Evolutionary conservation across 2,113 vertebrate genomes (phyloP), one percentile per base, ranked within the genome.

Genomic region (Rhinolophus sinicus): DNA sequence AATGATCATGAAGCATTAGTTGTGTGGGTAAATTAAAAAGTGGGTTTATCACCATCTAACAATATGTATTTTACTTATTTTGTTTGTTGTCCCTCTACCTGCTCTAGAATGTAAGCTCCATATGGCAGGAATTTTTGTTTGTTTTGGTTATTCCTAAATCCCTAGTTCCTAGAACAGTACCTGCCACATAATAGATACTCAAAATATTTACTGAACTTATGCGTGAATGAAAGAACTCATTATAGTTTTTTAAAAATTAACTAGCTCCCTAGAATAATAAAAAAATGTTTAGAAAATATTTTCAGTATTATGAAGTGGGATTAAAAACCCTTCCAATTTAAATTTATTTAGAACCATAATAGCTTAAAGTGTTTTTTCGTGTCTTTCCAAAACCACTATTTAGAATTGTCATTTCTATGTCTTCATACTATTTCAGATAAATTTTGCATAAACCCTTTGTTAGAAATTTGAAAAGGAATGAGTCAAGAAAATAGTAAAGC

Each of bases 401-500:
- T 81, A 78, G 40, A 62, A 80, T 88, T 72, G 60, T 80, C 62
- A 33, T 93, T 76, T 40, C 84, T n/a, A 5, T 65, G 33, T 54
- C 44, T 67, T 67, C 13, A 73, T 94, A 40, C 65, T 62, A 62
- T 88, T 94, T 72, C 19, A 73, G 5, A 50, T 50, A 60, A 81
- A 50, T 72, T 52, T 19, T 64, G 13, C 38, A 22, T 84, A 84
- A 83, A 28, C 5, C 7, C 30, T 26, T 47, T 60, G 54, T 18
- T 87, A 81, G 65, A 94, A 72, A 52, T 60, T 38, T 88, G 26
- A 52, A 77, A 94, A 80, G 19, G 26, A 19, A 30, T 35, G 64
- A 70, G 22, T 33, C 40, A 92, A 91, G 38, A 93, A 80, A 87
- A 58, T 12, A 92, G 73, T 58, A 93, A 92, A 72, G 65, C n/a